These are phyloP conservation scores for Parasteatoda lunata DNA, from an alignment of 2,888 invertebrate species.

Conservation along the genomic window DNA sequence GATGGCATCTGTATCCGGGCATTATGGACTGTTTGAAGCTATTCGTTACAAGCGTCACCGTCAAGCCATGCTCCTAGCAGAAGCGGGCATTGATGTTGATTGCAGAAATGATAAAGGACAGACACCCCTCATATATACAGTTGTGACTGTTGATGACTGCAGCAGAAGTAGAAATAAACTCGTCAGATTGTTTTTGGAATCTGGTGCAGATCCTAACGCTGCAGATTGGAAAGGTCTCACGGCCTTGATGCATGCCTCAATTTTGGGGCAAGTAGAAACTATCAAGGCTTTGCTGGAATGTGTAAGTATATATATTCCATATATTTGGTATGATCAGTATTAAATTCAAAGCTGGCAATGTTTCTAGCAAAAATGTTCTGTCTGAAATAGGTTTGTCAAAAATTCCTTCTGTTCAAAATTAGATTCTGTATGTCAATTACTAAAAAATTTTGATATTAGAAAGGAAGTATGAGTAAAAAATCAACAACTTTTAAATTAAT, in stretches of 20 bases:
- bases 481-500: too few relatives aligned
- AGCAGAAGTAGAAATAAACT: constrained; percentile 52
- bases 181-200: constrained; percentile 57
- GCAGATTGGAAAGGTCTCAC: constrained; percentile 67
- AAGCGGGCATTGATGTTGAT: constrained; percentile 71
- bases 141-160: constrained; percentile 50
- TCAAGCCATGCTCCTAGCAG: constrained; percentile 68
- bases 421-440: too few relatives aligned
- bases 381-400: too few relatives aligned
- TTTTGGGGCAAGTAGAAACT: constrained; percentile 56
- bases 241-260: constrained; percentile 69
- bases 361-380: too few relatives aligned
- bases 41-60: constrained; percentile 60
- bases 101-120: constrained; percentile 69
- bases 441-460: too few relatives aligned
- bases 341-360: too few relatives aligned
- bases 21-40: constrained; percentile 66
- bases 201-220: constrained; percentile 64
- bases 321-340: too few relatives aligned
- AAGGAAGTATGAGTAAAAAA: too few relatives aligned
- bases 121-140: constrained; percentile 69
- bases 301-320: constrained; percentile 57
- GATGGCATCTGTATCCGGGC: constrained; percentile 41
- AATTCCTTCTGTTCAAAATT: too few relatives aligned
- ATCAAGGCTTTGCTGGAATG: constrained; percentile 68